Base-by-base conservation (phyloP, 2,113 vertebrate genomes). In the Malurus elegans region DNA sequence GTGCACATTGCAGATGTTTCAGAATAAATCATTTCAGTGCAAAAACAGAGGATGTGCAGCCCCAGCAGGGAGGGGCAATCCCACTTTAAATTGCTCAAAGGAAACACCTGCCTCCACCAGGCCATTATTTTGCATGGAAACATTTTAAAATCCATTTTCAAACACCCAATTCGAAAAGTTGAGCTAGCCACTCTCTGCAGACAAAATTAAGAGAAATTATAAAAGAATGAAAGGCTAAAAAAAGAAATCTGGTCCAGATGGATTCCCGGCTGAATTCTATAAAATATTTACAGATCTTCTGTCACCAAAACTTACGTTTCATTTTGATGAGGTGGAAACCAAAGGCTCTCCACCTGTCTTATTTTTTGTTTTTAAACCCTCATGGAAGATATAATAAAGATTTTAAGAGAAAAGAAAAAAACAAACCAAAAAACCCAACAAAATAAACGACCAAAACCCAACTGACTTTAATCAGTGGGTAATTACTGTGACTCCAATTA, bases 221-320 rank as follows among this genome's bases (percentile, higher is more conserved):
- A 81, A 93, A 91, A 86, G 87, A 87, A 79, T 0, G 29, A 66
- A 81, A 88, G 18, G 73, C 92, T 97, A 95, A 95, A 97, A 95
- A 95, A 91, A 92, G 96, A 93, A 96, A 56, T 32, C 29, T 44
- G 34, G 85, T 96, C 96, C 97, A 97, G 94, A 96, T 96, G 96
- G 96, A 96, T 94, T 90, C 94, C 80, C 3, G 6, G 87, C 70
- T 93, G 86, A 96, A 91, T 90, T 92, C 94, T 92, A 95, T 97
- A 92, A 97, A 97, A 97, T 96, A 97, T 96, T 97, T 97, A 96
- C 96, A 95, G 93, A 90, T 96, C 95, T 93, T 91, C 96, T 97
- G 93, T 91, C 96, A 92, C 72, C 72, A 95, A 96, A 96, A 90
- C 89, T 91, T 96, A 95, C 79, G 53, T 84, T 95, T 92, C 71